Percentiles rank a stretch among this genome's conserved stretches.
Conservation (phyloP, 2,888 invertebrate species). For the Dynastes grantii region DNA sequence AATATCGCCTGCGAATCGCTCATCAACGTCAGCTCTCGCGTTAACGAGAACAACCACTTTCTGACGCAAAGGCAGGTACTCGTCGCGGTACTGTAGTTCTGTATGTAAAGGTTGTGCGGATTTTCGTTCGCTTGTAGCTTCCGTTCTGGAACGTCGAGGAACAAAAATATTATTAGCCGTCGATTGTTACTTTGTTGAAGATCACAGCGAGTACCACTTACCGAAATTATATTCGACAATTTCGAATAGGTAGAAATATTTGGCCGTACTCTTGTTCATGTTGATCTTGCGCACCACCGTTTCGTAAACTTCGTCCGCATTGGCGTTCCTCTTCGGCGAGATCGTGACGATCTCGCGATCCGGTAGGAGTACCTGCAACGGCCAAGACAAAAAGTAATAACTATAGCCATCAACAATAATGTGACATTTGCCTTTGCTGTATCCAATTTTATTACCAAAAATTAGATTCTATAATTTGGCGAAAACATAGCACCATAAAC, state of each 20-base stretch:
- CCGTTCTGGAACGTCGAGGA: constrained; percentile 79
- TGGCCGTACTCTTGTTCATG: constrained; percentile 85
- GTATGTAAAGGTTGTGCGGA: constrained; percentile 98
- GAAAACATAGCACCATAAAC: too few relatives aligned
- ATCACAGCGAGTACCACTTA: constrained; percentile 65
- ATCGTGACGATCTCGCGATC: constrained; percentile 93
- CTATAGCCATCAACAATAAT: too few relatives aligned
- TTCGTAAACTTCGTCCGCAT: constrained; percentile 92
- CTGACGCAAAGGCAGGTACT: constrained; percentile 93
- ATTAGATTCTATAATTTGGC: too few relatives aligned
- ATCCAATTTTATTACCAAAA: too few relatives aligned
- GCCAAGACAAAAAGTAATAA: too few relatives aligned
- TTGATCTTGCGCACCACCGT: constrained; percentile 89
- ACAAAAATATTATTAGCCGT: too few relatives aligned
- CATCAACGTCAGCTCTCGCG: constrained; percentile 78
- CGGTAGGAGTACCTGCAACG: constrained; percentile 81
- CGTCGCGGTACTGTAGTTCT: constrained; percentile 98
- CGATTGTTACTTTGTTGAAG: too few relatives aligned
- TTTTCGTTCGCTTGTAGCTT: constrained; percentile 95
- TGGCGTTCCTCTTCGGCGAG: constrained; percentile 89
- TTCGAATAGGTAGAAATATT: constrained; percentile 95
- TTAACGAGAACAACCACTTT: constrained; percentile 89
- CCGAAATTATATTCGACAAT: constrained; percentile 95
- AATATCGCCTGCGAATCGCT: constrained; percentile 82
- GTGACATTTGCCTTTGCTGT: too few relatives aligned